Conservation (phyloP, 1,140 invertebrate genomes). For the Plutomurus gul region DNA sequence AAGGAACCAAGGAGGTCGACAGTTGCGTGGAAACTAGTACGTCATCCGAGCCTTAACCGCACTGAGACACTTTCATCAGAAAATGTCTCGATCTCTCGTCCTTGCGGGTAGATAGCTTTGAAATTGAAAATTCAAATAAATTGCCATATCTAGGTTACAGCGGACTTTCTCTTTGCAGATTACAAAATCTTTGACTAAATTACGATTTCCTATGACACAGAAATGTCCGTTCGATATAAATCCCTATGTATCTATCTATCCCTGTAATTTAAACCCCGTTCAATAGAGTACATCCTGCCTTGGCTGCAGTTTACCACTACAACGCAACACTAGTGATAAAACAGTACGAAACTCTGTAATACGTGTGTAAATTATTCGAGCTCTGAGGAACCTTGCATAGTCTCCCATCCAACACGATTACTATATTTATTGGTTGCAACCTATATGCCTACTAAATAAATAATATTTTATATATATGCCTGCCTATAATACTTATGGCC, state of each 20-base stretch:
- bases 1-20: neutral
- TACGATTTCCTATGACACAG: conserved; percentile 11
- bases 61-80: neutral
- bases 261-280: neutral
- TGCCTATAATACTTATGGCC: too few species aligned
- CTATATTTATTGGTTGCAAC: too few species aligned
- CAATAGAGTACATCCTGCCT: neutral
- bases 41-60: neutral
- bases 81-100: neutral
- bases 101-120: neutral
- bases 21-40: neutral
- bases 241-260: neutral
- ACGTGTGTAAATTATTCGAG: too few species aligned
- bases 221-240: conserved; percentile 18
- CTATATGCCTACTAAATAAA: too few species aligned
- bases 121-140: conserved; percentile 26
- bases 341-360: too few species aligned
- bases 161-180: neutral
- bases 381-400: too few species aligned
- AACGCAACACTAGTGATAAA: too few species aligned
- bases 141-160: conserved; percentile 14
- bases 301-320: neutral
- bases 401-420: too few species aligned
- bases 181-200: conserved; percentile 5
- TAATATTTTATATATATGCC: too few species aligned